phyloP scores from a whole-genome alignment of 1,140 invertebrate species.

The Copidosoma floridanum region DNA sequence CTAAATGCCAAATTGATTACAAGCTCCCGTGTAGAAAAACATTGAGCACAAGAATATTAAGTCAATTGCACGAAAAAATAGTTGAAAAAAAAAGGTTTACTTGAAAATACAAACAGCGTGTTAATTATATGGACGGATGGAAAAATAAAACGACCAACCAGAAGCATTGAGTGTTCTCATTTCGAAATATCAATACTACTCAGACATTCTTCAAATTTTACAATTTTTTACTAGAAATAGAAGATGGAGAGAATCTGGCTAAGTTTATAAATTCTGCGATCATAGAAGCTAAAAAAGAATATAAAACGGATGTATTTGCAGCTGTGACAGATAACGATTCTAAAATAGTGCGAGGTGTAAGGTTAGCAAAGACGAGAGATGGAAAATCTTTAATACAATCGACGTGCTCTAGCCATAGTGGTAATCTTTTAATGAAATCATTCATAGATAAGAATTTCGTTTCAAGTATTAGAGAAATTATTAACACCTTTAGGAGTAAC shows the following conservation, averaged over 20 bases:
- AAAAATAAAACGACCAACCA: neutral
- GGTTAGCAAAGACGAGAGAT: neutral
- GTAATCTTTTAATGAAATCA: neutral
- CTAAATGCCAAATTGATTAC: neutral
- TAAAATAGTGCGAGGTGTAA: neutral
- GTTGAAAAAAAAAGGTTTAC: neutral
- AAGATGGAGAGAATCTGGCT: neutral
- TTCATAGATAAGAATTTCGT: neutral
- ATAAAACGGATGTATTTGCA: neutral
- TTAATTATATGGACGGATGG: neutral
- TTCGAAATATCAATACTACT: neutral
- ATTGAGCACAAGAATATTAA: neutral
- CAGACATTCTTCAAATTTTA: neutral
- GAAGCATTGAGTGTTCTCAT: neutral
- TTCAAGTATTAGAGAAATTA: neutral
- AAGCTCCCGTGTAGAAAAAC: neutral
- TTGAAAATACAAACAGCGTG: neutral
- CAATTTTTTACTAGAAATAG: neutral
- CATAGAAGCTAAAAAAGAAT: neutral
- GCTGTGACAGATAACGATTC: no score
- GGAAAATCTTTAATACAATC: neutral
- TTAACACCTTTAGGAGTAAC: neutral
- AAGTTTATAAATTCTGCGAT: neutral
- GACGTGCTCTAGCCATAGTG: neutral
- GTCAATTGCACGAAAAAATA: neutral